Base-by-base conservation (phyloP, 2,797 vertebrate species). In the Saxicola maurus region DNA sequence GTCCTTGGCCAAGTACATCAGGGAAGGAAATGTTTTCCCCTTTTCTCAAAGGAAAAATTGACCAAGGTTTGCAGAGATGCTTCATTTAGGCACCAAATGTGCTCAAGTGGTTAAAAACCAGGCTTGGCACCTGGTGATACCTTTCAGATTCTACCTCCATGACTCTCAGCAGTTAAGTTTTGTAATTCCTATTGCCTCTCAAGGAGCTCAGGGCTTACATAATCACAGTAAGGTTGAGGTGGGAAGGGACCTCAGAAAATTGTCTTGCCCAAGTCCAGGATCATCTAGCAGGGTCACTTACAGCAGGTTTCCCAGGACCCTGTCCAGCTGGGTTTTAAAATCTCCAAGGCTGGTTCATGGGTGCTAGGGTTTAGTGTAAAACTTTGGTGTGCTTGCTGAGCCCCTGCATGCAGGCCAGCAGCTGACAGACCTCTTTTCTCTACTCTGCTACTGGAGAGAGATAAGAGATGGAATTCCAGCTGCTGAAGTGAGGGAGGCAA, bases 321-420 rank as follows among this genome's bases (percentile, higher is more conserved):
- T 37, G 25, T 75, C 46, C 53, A 49, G 30, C 10, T 0, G 0
- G 6, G 17, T 11, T 77, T 64, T 33, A 9, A 2, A 38, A 45
- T 60, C 13, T 53, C 68, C 33, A 74, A 13, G 37, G 43, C 10
- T 69, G 38, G 27, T 49, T 80, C 45, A 51, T 10, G 52, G 38
- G 17, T 40, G 17, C 42, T 61, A 31, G 40, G 13, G 24, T 52
- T 77, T 18, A 52, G 8, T 18, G 27, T 46, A 40, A 5, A 24
- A 13, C 33, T 48, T 48, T 30, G 67, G 35, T 62, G 56, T 46
- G 61, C 51, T 52, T 17, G 27, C 53, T 52, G 37, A 82, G 17
- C 8, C 40, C 42, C 42, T 72, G 13, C 10, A 52, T 3, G 10
- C 28, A 67, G 49, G 28, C 15, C 49, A 68, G 28, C 19, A 53